These are phyloP conservation scores for Antheraea mylitta DNA, from an alignment of 1,140 invertebrate species.

Conservation along the genomic window DNA sequence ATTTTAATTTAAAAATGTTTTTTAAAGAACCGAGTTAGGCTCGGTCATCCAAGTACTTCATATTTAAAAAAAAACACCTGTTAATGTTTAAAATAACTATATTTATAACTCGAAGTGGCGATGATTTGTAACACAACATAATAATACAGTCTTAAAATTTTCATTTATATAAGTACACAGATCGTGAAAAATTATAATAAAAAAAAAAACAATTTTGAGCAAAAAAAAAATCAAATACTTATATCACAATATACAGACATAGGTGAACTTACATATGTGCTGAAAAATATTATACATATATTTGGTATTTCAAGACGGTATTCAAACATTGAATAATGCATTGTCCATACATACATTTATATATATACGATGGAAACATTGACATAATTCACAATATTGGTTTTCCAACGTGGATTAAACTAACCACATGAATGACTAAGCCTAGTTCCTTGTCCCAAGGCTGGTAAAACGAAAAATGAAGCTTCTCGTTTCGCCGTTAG, in stretches of 20 bases:
- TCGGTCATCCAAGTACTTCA: too few relatives aligned
- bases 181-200: constrained; percentile 45
- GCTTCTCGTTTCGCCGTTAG: too few relatives aligned
- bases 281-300: constrained; percentile 12
- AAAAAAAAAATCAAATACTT: constrained; percentile 56
- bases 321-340: constrained; percentile 3
- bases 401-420: too few relatives aligned
- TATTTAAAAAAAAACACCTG: constrained; percentile 38
- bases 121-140: constrained; percentile 72
- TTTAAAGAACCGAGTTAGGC: too few relatives aligned
- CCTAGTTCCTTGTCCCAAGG: too few relatives aligned
- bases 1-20: too few relatives aligned
- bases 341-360: neutral
- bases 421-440: too few relatives aligned
- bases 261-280: constrained; percentile 33
- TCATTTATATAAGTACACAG: constrained; percentile 75
- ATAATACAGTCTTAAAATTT: constrained; percentile 78
- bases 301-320: constrained; percentile 2
- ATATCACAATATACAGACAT: constrained; percentile 64
- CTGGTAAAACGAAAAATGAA: too few relatives aligned
- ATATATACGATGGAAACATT: too few relatives aligned
- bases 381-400: too few relatives aligned
- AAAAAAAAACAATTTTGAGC: constrained; percentile 66
- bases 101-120: constrained; percentile 69
- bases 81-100: constrained; percentile 73